Conservation (phyloP, 2,888 invertebrate genomes). For the Arge pagana region DNA sequence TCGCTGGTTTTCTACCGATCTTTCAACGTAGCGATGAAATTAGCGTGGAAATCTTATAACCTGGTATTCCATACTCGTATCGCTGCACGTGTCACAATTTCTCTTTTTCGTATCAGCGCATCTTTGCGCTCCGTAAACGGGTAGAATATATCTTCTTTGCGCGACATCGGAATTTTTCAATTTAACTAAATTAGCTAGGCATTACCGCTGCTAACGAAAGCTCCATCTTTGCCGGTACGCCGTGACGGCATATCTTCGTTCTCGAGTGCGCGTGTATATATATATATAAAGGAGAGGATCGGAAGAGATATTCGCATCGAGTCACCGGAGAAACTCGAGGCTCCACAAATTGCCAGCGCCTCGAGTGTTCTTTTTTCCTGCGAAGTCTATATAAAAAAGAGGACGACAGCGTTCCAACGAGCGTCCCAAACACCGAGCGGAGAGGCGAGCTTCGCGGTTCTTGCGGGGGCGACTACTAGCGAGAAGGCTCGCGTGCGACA, state of each 20-base stretch:
- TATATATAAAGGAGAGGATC: too few relatives aligned
- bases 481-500: conserved; percentile 17
- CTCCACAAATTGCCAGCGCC: conserved; percentile 49
- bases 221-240: conserved; percentile 36
- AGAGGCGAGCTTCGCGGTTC: conserved; percentile 10
- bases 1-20: too few relatives aligned
- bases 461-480: conserved; percentile 21
- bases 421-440: conserved; percentile 43
- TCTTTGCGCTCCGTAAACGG: conserved; percentile 1
- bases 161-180: conserved; percentile 54
- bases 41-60: too few relatives aligned
- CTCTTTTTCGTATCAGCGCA: too few relatives aligned
- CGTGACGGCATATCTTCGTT: conserved; percentile 25
- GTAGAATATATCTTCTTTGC: conserved; percentile 45
- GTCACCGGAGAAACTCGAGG: too few relatives aligned
- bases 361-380: conserved; percentile 48
- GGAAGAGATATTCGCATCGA: too few relatives aligned
- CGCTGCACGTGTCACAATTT: too few relatives aligned
- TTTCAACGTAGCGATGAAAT: too few relatives aligned
- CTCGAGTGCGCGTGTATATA: conserved; percentile 31
- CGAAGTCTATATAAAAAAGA: conserved; percentile 1
- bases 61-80: too few relatives aligned
- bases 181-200: conserved; percentile 55
- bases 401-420: conserved; percentile 44
- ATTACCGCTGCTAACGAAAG: conserved; percentile 54